Base-by-base conservation (phyloP, 2,888 invertebrate genomes). In the Zonitis immaculata region DNA sequence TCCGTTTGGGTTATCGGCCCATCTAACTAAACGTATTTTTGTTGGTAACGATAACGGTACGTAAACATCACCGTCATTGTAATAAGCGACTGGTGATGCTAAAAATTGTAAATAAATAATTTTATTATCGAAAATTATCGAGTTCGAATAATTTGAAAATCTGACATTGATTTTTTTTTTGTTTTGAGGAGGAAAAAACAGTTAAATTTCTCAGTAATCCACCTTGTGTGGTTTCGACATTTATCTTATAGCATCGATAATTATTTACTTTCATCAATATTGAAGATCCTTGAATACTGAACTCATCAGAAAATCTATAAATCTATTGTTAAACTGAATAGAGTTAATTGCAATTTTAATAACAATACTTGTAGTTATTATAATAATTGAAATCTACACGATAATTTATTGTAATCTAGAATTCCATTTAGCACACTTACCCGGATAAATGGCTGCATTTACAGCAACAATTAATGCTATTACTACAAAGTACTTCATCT, bases 71-170 rank as follows among this genome's bases (percentile, higher is more conserved):
- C 58, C 62, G 11, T 57, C 52, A 52, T n/a, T n/a, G n/a, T 55
- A 57, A 44, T 57, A 55, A 22, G 55, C 22, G 16, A 42, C 58
- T 18, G 60, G 62, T 25, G 60, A 52, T 35, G 57, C 62, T 62
- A 43, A 12, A 58, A 55, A 44, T 20, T 39, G n/a, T n/a, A n/a
- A n/a, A n/a, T n/a, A n/a, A n/a, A n/a, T n/a, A n/a, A n/a, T n/a
- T n/a, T n/a, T n/a, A n/a, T n/a, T n/a, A n/a, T n/a, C n/a, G n/a
- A n/a, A n/a, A n/a, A n/a, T n/a, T n/a, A n/a, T n/a, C n/a, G n/a
- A n/a, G n/a, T n/a, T n/a, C n/a, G 39, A 9, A 3, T 2, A 45
- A 16, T 16, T 27, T 20, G n/a, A 39, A 39, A 39, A 39, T 20
- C 18, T n/a, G 18, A 39, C 39, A 39, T 44, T 20, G 46, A 22